Evolutionary conservation across 2,797 vertebrate species (phyloP), one percentile per base, ranked within the genome.

Genomic region (Lutjanus campechanus): DNA sequence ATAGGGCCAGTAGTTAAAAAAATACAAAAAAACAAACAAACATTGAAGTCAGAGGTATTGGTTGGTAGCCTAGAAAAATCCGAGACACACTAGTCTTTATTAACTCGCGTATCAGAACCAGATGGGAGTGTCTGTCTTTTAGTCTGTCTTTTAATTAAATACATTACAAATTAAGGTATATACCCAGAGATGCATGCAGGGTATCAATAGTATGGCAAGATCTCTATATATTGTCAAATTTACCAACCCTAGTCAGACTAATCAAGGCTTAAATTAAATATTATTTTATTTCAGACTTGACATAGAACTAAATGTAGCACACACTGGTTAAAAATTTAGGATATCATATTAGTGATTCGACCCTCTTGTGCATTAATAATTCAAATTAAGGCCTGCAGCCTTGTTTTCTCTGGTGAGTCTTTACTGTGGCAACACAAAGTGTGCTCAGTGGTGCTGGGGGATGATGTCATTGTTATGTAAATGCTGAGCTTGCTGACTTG

Each of bases 391-490:
- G 13, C n/a, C 53, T n/a, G 10, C 20, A 59, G 58, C 29, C 43
- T 81, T 20, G 20, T 22, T 60, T 47, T 56, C 77, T 67, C 80
- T 62, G 66, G 68, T 41, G 73, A 74, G 47, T 70, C 62, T 53
- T 78, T 61, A 62, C 76, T 64, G 36, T 80, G 59, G 84, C 73
- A 77, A 76, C 68, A 55, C 69, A 81, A 76, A 73, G 84, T 71
- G 58, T 77, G 78, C 69, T 63, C 63, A 84, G 85, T 86, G 73
- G 80, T 65, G 81, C 83, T 76, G 12, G 75, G 63, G n/a, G 78
- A 90, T 96, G 94, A 96, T 93, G 94, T 95, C 95, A 95, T 93
- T 81, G 80, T 95, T 95, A 94, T 95, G 92, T 94, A 94, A 95
- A 95, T 86, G 78, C 72, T 44, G 78, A 92, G 84, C 80, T 86